These are phyloP conservation scores for Heptranchias perlo DNA, from an alignment of 2,113 vertebrate species.

Conservation along the genomic window DNA sequence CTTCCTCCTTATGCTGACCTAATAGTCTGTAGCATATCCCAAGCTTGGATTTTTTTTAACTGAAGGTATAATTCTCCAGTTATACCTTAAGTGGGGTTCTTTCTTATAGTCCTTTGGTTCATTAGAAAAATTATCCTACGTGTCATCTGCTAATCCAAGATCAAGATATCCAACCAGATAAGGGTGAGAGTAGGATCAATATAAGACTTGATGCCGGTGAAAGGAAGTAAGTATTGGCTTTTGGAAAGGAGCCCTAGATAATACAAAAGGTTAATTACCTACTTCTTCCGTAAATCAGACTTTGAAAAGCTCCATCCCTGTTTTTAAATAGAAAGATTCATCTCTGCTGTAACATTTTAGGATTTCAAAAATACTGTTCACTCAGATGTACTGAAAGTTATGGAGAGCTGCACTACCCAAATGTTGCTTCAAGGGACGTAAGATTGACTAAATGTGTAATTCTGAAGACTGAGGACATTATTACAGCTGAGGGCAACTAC, in stretches of 20 bases:
- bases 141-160: not conserved
- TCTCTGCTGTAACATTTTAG: not conserved
- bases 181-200: not conserved
- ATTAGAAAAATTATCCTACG: not conserved
- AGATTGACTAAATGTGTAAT: conserved; percentile 11
- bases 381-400: not conserved
- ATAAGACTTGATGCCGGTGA: not conserved
- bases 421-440: conserved; percentile 14
- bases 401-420: not conserved
- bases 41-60: not conserved
- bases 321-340: not conserved
- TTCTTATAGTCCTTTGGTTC: not conserved
- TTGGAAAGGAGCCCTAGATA: not conserved
- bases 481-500: not conserved
- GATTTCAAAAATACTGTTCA: not conserved
- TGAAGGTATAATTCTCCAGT: not conserved
- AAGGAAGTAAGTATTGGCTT: not conserved
- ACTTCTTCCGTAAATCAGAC: not conserved
- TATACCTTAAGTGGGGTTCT: not conserved
- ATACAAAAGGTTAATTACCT: not conserved
- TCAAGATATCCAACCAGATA: not conserved
- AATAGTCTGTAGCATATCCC: not conserved
- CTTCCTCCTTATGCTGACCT: not conserved
- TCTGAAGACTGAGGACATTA: not conserved
- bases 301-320: not conserved